phyloP scores from a whole-genome alignment of 53 echinoderm and acorn worm genomes.

The Arbacia lixula region DNA sequence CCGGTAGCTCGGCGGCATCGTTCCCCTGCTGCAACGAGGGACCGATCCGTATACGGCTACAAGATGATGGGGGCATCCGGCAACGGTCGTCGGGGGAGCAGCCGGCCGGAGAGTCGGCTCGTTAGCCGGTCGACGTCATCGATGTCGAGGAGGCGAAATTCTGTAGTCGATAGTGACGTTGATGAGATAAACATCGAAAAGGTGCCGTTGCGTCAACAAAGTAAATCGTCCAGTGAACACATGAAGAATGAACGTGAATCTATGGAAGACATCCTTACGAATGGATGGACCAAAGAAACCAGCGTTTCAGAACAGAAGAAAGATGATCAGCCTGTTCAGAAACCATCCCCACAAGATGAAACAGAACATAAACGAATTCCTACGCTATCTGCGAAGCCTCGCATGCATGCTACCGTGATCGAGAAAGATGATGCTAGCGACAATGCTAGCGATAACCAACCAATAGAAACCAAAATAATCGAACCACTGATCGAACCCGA shows the following conservation, averaged over 20 bases:
- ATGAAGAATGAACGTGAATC: background rate
- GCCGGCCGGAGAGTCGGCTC: slow-evolving; percentile 24
- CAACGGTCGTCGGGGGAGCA: slow-evolving; percentile 14
- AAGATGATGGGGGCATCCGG: background rate
- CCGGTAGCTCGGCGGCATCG: slow-evolving; percentile 28
- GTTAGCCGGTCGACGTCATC: slow-evolving; percentile 20
- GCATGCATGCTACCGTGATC: slow-evolving; percentile 4
- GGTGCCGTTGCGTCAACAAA: too few species aligned
- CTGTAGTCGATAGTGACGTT: slow-evolving; percentile 17
- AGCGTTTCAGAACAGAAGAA: background rate
- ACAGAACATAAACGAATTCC: slow-evolving; percentile 16
- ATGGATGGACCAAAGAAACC: background rate
- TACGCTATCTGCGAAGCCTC: slow-evolving; percentile 10
- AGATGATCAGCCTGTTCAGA: background rate
- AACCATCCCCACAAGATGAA: too few species aligned
- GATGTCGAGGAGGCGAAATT: slow-evolving; percentile 3
- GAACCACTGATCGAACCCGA: background rate
- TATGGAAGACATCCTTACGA: background rate
- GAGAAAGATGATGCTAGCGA: slow-evolving; percentile 11
- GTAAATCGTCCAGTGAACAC: too few species aligned
- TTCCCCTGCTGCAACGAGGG: background rate
- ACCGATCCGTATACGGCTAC: slow-evolving; percentile 11
- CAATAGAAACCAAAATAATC: background rate
- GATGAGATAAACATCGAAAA: slow-evolving; percentile 24
- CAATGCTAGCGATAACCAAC: background rate